A percentile compares a stretch with the other conserved stretches of the same genome.
Conservation (phyloP, 1,140 invertebrate genomes). For the Tetraneura akinire region DNA sequence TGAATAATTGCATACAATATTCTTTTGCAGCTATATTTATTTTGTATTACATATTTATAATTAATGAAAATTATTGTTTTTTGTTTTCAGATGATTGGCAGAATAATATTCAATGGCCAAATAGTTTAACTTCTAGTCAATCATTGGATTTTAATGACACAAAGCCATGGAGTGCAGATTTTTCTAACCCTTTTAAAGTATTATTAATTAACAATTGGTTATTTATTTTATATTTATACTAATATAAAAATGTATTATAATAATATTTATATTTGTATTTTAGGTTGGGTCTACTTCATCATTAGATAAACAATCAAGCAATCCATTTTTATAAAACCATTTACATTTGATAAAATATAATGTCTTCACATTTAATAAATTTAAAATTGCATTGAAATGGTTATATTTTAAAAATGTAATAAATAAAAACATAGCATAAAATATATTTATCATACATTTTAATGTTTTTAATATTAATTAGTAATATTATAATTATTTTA, state of each 20-base stretch:
- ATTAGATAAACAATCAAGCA: constrained; percentile 42
- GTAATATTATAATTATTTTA: not conserved
- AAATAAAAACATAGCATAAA: not conserved
- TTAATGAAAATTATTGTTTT: not conserved
- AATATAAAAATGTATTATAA: not conserved
- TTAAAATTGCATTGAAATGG: not conserved
- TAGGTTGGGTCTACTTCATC: constrained; percentile 23
- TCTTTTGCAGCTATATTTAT: no score
- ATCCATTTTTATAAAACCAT: constrained; percentile 39
- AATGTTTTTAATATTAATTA: not conserved
- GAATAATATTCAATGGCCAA: constrained; percentile 35
- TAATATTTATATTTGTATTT: not conserved
- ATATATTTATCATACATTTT: not conserved
- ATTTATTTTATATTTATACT: not conserved
- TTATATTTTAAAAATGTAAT: not conserved
- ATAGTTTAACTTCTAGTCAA: constrained; percentile 31
- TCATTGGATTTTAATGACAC: constrained; percentile 41
- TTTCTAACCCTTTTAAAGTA: constrained; percentile 36
- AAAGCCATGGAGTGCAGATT: constrained; percentile 43
- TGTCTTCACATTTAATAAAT: not conserved
- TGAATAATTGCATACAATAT: no score
- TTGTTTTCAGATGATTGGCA: constrained; percentile 39
- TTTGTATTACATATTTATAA: no score
- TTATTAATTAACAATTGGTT: not conserved
- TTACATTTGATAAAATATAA: not conserved